These are phyloP conservation scores for Eptesicus fuscus DNA, from an alignment of 2,113 vertebrate genomes.

Conservation along the genomic window DNA sequence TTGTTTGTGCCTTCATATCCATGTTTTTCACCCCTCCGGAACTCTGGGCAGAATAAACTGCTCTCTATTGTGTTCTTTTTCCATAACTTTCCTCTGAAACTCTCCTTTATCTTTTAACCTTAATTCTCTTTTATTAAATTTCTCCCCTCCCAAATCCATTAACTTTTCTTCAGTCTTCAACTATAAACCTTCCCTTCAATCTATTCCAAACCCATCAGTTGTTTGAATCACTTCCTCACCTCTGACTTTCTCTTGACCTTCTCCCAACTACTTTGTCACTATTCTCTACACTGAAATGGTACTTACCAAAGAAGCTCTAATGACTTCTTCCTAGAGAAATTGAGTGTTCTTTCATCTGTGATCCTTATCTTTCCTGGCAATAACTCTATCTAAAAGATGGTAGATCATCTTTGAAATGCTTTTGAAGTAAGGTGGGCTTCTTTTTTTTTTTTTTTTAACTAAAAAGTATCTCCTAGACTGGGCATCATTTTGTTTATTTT, in stretches of 20 bases:
- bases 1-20: not conserved
- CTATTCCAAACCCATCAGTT: slow-evolving; percentile 30
- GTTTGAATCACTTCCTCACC: slow-evolving; percentile 46
- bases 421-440: slow-evolving; percentile 27
- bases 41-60: not conserved
- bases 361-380: slow-evolving; percentile 38
- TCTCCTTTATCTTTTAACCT: slow-evolving; percentile 32
- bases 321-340: slow-evolving; percentile 57
- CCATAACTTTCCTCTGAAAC: slow-evolving; percentile 1
- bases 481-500: slow-evolving; percentile 34
- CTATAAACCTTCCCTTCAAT: slow-evolving; percentile 29
- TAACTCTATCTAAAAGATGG: not conserved
- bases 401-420: slow-evolving; percentile 47
- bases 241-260: slow-evolving; percentile 50
- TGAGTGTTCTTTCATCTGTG: slow-evolving; percentile 45
- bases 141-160: not conserved
- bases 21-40: not conserved
- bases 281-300: slow-evolving; percentile 19
- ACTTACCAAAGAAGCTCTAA: slow-evolving; percentile 49
- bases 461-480: not conserved
- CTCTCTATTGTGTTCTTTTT: not conserved
- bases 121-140: slow-evolving; percentile 39
- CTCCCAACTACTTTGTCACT: not conserved
- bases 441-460: not conserved
- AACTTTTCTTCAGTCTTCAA: slow-evolving; percentile 43